Conservation (phyloP, 2,888 invertebrate species). For the Gibbula magus region DNA sequence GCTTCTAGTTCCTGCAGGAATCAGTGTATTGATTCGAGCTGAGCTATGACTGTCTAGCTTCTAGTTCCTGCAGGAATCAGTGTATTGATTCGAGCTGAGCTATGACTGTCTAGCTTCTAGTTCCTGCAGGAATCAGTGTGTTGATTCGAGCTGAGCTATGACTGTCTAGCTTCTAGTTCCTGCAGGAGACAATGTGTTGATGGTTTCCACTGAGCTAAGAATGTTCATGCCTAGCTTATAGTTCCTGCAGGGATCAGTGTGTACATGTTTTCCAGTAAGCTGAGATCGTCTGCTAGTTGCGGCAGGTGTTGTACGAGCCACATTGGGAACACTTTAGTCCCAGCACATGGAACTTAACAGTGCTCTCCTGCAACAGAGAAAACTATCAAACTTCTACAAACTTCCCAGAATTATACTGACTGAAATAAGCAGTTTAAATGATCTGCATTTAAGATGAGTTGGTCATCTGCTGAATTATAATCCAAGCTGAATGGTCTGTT, state of each 20-base stretch:
- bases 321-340: slow-evolving; percentile 90
- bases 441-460: not conserved
- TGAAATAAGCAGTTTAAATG: not conserved
- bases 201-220: too few relatives aligned
- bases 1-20: not conserved
- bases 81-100: too few relatives aligned
- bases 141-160: too few relatives aligned
- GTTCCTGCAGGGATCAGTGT: not conserved
- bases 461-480: too few relatives aligned
- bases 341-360: slow-evolving; percentile 89
- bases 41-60: too few relatives aligned
- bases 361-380: slow-evolving; percentile 80
- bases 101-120: too few relatives aligned
- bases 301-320: slow-evolving; percentile 86
- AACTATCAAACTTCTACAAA: not conserved
- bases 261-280: not conserved
- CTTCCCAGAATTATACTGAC: not conserved
- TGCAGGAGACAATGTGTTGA: too few relatives aligned
- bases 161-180: too few relatives aligned
- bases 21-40: too few relatives aligned
- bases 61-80: too few relatives aligned
- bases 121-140: too few relatives aligned
- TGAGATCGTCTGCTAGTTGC: slow-evolving; percentile 21
- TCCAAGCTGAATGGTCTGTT: too few relatives aligned
- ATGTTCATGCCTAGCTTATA: not conserved